Percentiles rank a stretch among this genome's conserved stretches.
Evolutionary conservation across 2,888 invertebrate species (phyloP).

Genomic region (Timandra comae): DNA sequence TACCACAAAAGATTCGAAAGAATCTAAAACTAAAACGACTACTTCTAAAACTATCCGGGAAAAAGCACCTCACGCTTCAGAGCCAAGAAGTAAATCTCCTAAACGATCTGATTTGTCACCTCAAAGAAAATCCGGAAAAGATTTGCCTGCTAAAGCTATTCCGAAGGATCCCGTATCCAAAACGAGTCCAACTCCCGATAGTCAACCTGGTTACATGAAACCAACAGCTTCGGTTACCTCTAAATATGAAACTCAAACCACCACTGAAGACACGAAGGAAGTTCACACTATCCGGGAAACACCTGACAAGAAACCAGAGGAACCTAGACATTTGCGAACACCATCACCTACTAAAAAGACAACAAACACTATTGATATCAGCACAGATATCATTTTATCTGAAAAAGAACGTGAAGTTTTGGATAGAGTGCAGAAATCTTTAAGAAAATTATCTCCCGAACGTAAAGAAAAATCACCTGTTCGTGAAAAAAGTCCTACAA

Average conservation of each 20-base stretch:
- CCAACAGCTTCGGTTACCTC: constrained; percentile 17
- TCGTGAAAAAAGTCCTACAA: constrained; percentile 42
- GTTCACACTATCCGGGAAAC: too few relatives aligned
- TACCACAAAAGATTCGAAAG: background rate
- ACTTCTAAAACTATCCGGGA: background rate
- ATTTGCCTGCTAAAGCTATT: constrained; percentile 2
- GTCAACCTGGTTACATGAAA: constrained; percentile 23
- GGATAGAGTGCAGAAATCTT: constrained; percentile 55
- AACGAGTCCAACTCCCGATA: constrained; percentile 25
- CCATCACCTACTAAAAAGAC: constrained; percentile 37
- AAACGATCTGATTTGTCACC: background rate
- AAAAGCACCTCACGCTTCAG: background rate
- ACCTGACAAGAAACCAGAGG: too few relatives aligned
- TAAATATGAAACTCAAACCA: constrained; percentile 19
- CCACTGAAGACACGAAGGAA: constrained; percentile 18
- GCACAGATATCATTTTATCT: constrained; percentile 40
- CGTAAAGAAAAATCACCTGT: constrained; percentile 45
- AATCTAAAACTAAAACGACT: background rate
- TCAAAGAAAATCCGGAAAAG: background rate
- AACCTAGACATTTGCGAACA: constrained; percentile 27
- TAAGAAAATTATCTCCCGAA: constrained; percentile 58
- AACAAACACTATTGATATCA: constrained; percentile 28
- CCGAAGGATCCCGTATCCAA: constrained; percentile 8
- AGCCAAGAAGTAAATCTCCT: background rate
- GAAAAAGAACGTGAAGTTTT: constrained; percentile 60